A percentile compares a stretch with the other conserved stretches of the same genome.
Conservation (phyloP, 2,797 vertebrate genomes). For the Rhinichthys osculus region DNA sequence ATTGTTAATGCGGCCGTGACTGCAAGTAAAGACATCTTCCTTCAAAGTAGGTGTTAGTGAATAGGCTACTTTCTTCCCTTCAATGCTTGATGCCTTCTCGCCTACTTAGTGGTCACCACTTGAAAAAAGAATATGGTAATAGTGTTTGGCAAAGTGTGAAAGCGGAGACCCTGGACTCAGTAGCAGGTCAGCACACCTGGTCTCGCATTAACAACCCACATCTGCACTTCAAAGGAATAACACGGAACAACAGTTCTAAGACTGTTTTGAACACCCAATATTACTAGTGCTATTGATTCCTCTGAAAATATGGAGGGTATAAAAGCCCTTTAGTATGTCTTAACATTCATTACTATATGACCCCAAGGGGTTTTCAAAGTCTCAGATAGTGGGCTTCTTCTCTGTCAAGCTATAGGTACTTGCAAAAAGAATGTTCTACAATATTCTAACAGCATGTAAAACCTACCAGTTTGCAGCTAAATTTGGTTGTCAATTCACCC, state of each 20-base stretch:
- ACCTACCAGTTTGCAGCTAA: too few relatives aligned
- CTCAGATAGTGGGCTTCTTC: neutral
- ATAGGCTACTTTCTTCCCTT: constrained; percentile 9
- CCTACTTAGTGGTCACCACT: constrained; percentile 11
- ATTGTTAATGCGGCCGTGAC: too few relatives aligned
- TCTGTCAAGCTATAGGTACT: neutral
- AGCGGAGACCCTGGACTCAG: neutral
- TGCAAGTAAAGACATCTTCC: neutral
- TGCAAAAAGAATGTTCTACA: neutral
- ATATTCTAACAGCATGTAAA: neutral
- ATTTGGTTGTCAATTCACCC: too few relatives aligned
- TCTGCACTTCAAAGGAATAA: constrained; percentile 21
- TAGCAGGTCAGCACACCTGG: constrained; percentile 11
- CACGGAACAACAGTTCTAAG: constrained; percentile 5
- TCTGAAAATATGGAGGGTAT: constrained; percentile 1
- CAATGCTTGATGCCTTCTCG: neutral
- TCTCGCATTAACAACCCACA: constrained; percentile 19
- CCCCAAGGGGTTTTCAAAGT: neutral
- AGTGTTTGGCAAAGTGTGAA: constrained; percentile 22
- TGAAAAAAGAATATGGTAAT: constrained; percentile 24
- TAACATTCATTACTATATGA: neutral
- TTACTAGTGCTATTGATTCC: constrained; percentile 12
- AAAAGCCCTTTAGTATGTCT: constrained; percentile 31
- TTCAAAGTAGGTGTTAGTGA: constrained; percentile 11
- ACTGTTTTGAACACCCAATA: constrained; percentile 8